phyloP scores from a whole-genome alignment of 2,888 invertebrate genomes.

The Hybos culiciformis region DNA sequence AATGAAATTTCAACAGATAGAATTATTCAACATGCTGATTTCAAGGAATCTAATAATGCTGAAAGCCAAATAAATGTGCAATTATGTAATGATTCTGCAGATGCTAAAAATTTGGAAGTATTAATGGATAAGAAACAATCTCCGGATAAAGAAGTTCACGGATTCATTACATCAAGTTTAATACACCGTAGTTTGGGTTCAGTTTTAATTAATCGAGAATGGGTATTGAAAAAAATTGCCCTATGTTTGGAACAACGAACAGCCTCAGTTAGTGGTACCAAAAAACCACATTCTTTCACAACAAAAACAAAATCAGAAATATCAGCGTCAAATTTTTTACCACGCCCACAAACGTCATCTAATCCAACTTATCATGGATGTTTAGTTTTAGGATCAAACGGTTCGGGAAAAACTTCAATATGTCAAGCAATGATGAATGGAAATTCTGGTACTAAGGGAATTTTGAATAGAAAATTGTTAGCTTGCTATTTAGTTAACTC shows the following conservation, averaged over 20 bases:
- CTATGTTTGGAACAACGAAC: constrained; percentile 83
- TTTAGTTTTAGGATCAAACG: constrained; percentile 78
- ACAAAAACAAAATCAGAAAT: constrained; percentile 10
- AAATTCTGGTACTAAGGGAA: constrained; percentile 34
- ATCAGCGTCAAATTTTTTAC: neutral
- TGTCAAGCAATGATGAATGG: constrained; percentile 51
- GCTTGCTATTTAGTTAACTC: constrained; percentile 83
- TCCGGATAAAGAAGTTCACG: constrained; percentile 33
- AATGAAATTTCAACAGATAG: constrained; percentile 13
- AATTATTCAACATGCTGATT: constrained; percentile 5
- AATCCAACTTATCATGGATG: constrained; percentile 54
- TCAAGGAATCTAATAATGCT: neutral
- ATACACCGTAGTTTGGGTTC: constrained; percentile 6
- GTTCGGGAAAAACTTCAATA: constrained; percentile 87
- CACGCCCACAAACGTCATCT: constrained; percentile 15
- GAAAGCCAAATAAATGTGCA: neutral
- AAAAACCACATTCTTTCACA: constrained; percentile 13
- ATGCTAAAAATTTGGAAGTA: constrained; percentile 29
- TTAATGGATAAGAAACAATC: constrained; percentile 32
- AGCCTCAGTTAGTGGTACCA: constrained; percentile 33
- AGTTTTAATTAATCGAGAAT: constrained; percentile 53
- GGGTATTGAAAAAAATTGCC: constrained; percentile 88
- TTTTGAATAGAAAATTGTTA: constrained; percentile 55
- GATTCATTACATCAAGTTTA: constrained; percentile 18
- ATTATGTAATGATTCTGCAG: constrained; percentile 4